Base-by-base conservation (phyloP, 2,888 invertebrate species). In the Polyommatus iphigenia region DNA sequence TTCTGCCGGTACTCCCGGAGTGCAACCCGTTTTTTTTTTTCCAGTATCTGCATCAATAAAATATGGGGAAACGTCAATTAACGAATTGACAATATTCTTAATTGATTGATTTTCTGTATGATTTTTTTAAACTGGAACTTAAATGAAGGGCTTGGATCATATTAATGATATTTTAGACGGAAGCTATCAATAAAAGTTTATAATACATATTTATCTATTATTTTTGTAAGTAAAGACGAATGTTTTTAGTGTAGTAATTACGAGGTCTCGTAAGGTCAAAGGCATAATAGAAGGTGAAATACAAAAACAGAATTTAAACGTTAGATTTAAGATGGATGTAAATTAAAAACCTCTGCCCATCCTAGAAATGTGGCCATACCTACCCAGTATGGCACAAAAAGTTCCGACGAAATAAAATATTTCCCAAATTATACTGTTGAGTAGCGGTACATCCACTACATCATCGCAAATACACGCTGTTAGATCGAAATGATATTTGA, bases 391-490 rank as follows among this genome's bases (percentile, higher is more conserved):
- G 46, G 46, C 73, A 73, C 41, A 72, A 72, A 72, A 72, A 72
- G 36, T 41, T 41, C 72, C 72, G 41, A 41, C 46, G 46, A 46
- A 73, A 73, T 73, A 46, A 73, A 46, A 20, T 46, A 73, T 73
- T 73, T 73, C 1, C 46, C 46, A 73, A 73, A 73, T 73, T 46
- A 73, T 73, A 73, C 41, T 46, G 73, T 13, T 20, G 73, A 46
- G 73, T 73, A 73, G 73, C 73, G 73, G 73, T 73, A 73, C 41
- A 20, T 20, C 4, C 20, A 46, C 73, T 29, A 20, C 36, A 73
- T 73, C 73, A 73, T 73, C 20, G 46, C 73, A 41, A 73, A 73
- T 73, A 41, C 15, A 46, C 41, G 73, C 46, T 73, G 46, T 41
- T 36, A n/a, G 46, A 46, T 46, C n/a, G 41, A 73, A 41, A 73